These are phyloP conservation scores for Microcebus jonahi DNA, from an alignment of 2,113 vertebrate genomes.

Conservation along the genomic window DNA sequence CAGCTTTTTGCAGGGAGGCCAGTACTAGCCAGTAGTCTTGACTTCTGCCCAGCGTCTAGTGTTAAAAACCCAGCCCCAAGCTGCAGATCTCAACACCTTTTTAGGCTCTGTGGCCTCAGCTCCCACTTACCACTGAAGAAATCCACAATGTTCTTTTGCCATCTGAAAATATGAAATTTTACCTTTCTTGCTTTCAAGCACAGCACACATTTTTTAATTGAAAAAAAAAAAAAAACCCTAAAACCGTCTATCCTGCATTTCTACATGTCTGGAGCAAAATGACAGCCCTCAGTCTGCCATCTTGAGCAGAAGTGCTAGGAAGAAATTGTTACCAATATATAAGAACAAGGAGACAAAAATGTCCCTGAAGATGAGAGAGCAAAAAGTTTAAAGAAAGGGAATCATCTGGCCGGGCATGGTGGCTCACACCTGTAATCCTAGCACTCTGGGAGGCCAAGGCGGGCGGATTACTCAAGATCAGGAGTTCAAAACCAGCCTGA, in stretches of 20 bases:
- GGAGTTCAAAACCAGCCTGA: too few species aligned
- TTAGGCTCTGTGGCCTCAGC: neutral
- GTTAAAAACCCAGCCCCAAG: neutral
- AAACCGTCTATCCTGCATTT: neutral
- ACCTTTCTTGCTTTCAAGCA: neutral
- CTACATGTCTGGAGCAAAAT: slow-evolving; percentile 6
- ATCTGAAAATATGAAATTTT: slow-evolving; percentile 3
- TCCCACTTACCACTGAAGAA: neutral
- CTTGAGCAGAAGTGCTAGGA: neutral
- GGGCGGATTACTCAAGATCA: too few species aligned
- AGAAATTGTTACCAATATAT: neutral
- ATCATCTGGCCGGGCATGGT: too few species aligned
- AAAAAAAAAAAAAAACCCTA: neutral
- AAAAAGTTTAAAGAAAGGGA: neutral
- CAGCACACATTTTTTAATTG: neutral
- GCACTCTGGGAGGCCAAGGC: too few species aligned
- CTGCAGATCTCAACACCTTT: neutral
- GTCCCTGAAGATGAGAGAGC: neutral
- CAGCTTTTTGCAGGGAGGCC: neutral
- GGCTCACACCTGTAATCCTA: too few species aligned
- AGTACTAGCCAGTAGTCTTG: neutral
- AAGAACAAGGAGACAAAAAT: neutral
- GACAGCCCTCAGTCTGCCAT: neutral
- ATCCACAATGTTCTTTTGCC: neutral
- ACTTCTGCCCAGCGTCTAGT: neutral